Evolutionary conservation across 1,140 invertebrate species (phyloP), one percentile per base, ranked within the genome.

Genomic region (Drosophila kohkoa): DNA sequence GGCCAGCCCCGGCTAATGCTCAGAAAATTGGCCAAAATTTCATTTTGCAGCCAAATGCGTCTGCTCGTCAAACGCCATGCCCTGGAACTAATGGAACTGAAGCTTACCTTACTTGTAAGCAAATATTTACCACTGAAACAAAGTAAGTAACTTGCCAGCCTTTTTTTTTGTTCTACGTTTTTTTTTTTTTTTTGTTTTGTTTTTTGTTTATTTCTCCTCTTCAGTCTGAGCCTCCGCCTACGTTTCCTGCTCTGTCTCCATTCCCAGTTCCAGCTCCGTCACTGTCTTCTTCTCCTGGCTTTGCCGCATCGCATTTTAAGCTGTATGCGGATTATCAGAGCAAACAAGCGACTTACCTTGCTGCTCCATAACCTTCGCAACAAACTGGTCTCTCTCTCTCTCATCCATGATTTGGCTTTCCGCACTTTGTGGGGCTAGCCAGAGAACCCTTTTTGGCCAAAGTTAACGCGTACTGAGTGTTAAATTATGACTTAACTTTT

Each of bases 11-110:
- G 72, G 62, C 83, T 88, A 87, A 87, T 87, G 83, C 82, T 69
- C 83, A 77, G 83, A 88, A 87, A 87, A 87, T 87, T 88, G 82
- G 79, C 83, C 83, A 75, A 82, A 87, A 88, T 88, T 87, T 88
- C 73, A 88, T 88, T 87, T 87, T 77, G 67, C 65, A 58, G 51
- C 48, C 52, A 55, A 67, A 64, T 38, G 58, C 64, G 58, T 41
- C 64, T 46, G 62, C 49, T 35, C 46, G 74, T 51, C 71, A 54
- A 73, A 59, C 59, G 69, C 58, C 35, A 58, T 65, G 74, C 55
- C 59, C 38, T 52, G 77, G 66, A 88, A 78, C 83, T 88, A 88
- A 88, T 88, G 83, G 83, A 88, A 89, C 66, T 65, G 77, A 83
- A 89, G 85, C 83, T 89, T 88, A 83, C 82, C 82, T 87, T 83